phyloP scores from a whole-genome alignment of 2,888 invertebrate species.

The Leptarthrus brevirostris region DNA sequence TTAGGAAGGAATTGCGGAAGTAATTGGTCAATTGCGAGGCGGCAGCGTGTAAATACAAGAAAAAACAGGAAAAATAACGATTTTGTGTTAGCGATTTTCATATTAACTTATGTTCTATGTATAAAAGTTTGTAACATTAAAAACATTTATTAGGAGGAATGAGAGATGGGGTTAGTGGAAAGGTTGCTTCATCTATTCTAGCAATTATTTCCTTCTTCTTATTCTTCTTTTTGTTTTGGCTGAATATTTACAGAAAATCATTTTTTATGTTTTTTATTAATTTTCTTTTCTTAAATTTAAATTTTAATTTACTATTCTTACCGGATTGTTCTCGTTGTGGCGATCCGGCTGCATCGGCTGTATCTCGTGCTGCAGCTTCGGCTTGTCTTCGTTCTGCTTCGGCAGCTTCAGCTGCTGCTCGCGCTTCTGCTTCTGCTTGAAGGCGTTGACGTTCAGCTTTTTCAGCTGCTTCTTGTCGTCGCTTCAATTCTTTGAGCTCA shows the following conservation, averaged over 20 bases:
- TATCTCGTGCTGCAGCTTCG: slow-evolving; percentile 62
- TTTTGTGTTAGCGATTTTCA: slow-evolving; percentile 35
- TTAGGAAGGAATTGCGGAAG: slow-evolving; percentile 12
- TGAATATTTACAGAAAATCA: slow-evolving; percentile 28
- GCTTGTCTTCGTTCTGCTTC: slow-evolving; percentile 65
- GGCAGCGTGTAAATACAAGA: slow-evolving; percentile 56
- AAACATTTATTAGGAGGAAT: slow-evolving; percentile 37
- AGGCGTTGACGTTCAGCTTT: slow-evolving; percentile 81
- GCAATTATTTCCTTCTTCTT: slow-evolving; percentile 18
- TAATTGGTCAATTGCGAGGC: slow-evolving; percentile 40
- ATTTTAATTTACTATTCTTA: slow-evolving; percentile 55
- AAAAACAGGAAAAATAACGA: slow-evolving; percentile 47
- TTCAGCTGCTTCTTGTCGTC: slow-evolving; percentile 86
- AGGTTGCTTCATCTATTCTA: slow-evolving; percentile 10
- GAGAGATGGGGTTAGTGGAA: slow-evolving; percentile 9
- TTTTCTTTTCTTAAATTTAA: not conserved
- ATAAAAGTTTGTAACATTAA: not conserved
- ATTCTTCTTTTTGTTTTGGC: slow-evolving; percentile 7
- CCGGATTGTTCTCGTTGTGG: slow-evolving; percentile 64
- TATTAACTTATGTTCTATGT: slow-evolving; percentile 18
- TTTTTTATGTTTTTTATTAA: not conserved
- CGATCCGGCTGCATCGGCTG: slow-evolving; percentile 62
- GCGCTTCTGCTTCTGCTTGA: slow-evolving; percentile 69
- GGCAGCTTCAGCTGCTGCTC: slow-evolving; percentile 70
- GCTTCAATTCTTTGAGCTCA: slow-evolving; percentile 95